These are phyloP conservation scores for Alsophila aescularia DNA, from an alignment of 2,888 invertebrate species.

Conservation along the genomic window DNA sequence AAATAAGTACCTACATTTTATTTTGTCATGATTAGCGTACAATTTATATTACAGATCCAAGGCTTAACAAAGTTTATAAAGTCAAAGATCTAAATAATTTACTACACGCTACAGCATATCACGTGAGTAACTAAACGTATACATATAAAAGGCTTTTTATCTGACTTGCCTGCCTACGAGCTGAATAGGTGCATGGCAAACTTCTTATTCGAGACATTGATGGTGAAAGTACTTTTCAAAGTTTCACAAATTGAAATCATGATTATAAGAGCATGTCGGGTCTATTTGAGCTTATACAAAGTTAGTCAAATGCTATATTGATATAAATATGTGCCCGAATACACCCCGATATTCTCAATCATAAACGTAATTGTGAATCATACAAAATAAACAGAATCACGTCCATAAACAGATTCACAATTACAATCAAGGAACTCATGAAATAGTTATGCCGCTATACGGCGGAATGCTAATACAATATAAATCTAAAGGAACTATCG, in stretches of 20 bases:
- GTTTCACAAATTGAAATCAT: too few species aligned
- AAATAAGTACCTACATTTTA: slow-evolving; percentile 51
- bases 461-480: slow-evolving; percentile 50
- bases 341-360: too few species aligned
- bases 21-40: slow-evolving; percentile 71
- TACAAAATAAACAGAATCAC: not conserved
- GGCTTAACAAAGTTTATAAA: slow-evolving; percentile 25
- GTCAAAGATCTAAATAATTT: slow-evolving; percentile 22
- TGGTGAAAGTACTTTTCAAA: too few species aligned
- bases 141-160: too few species aligned
- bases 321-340: too few species aligned
- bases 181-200: too few species aligned
- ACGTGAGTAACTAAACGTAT: too few species aligned
- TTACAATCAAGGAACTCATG: slow-evolving; percentile 30
- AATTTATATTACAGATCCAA: slow-evolving; percentile 53
- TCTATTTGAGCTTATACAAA: too few species aligned
- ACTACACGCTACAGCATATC: not conserved
- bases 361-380: not conserved
- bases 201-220: too few species aligned
- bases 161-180: too few species aligned
- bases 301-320: too few species aligned
- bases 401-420: slow-evolving; percentile 25
- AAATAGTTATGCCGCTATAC: slow-evolving; percentile 28
- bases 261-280: too few species aligned
- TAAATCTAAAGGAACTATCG: slow-evolving; percentile 66